A percentile compares a stretch with the other conserved stretches of the same genome.
Conservation (phyloP, 2,888 invertebrate species). For the Lottia gigantea region DNA sequence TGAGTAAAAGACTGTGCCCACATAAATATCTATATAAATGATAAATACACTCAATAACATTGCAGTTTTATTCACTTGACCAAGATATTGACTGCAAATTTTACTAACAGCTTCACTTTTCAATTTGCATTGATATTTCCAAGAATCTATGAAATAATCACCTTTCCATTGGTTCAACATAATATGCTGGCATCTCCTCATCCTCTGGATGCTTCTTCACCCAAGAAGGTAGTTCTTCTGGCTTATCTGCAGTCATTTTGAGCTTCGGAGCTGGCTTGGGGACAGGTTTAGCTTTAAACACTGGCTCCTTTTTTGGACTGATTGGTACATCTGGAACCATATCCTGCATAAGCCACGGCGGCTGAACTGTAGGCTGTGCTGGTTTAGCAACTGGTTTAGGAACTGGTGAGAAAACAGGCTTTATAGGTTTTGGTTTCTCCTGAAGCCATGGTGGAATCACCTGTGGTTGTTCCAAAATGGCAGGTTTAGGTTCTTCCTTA, state of each 20-base stretch:
- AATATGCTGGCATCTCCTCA: not conserved
- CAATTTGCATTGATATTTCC: not conserved
- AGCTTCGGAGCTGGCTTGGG: not conserved
- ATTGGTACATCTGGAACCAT: not conserved
- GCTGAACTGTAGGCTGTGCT: not conserved
- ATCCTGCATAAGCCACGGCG: not conserved
- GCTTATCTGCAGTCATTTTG: not conserved
- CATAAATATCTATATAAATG: too few relatives aligned
- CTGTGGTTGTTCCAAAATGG: conserved; percentile 27
- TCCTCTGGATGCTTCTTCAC: not conserved
- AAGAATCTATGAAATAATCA: not conserved
- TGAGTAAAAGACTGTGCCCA: too few relatives aligned
- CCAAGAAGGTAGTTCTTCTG: not conserved
- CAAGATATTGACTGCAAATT: too few relatives aligned
- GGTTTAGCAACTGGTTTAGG: conserved; percentile 15
- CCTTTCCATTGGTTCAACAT: conserved; percentile 4
- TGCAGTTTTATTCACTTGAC: too few relatives aligned
- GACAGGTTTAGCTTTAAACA: not conserved
- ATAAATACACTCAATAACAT: too few relatives aligned
- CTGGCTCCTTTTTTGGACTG: not conserved
- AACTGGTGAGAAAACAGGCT: conserved; percentile 16
- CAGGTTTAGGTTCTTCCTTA: conserved; percentile 30
- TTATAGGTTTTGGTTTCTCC: conserved; percentile 13
- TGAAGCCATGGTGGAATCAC: conserved; percentile 25
- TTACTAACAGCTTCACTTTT: too few relatives aligned